phyloP scores from a whole-genome alignment of 2,113 vertebrate species.

The Hypocryptadius cinnamomeus region DNA sequence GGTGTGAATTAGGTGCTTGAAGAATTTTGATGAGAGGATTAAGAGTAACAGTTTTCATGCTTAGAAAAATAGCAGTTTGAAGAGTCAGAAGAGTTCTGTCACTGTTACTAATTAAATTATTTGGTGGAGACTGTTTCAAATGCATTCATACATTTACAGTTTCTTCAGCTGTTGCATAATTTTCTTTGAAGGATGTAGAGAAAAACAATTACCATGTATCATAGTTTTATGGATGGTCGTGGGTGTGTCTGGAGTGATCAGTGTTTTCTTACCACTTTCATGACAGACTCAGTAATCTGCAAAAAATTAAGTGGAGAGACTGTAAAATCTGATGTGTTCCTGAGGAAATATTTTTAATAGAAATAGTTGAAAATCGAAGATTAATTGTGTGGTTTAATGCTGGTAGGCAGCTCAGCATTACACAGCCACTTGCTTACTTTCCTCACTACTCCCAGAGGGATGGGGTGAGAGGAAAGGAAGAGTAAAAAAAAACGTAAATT shows the following conservation, averaged over 20 bases:
- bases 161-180: background rate
- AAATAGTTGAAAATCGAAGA: background rate
- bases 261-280: background rate
- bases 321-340: background rate
- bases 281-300: background rate
- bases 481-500: background rate
- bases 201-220: background rate
- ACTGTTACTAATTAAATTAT: background rate
- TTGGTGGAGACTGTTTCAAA: background rate
- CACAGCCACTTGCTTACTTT: background rate
- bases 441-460: accelerated
- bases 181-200: background rate
- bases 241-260: background rate
- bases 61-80: background rate
- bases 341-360: background rate
- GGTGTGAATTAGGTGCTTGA: background rate
- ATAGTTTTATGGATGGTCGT: background rate
- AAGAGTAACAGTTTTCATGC: background rate
- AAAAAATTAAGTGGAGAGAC: background rate
- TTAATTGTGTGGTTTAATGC: background rate
- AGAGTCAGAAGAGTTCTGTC: background rate
- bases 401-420: background rate
- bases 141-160: background rate
- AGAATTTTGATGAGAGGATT: background rate
- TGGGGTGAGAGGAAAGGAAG: background rate